These are phyloP conservation scores for Paraescarpia echinospica DNA, from an alignment of 1,140 invertebrate genomes.

Conservation along the genomic window DNA sequence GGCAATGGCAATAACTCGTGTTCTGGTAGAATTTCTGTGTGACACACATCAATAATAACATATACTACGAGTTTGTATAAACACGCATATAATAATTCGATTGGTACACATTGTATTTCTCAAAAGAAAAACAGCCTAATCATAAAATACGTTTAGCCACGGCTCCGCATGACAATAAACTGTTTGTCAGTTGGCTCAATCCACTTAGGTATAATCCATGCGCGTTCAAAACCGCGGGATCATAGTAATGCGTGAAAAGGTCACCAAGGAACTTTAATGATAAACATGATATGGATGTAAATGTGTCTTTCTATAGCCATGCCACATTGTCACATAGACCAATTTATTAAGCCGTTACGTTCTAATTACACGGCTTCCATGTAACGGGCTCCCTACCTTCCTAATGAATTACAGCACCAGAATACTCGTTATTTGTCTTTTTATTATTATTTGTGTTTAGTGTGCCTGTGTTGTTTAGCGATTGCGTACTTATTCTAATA, in stretches of 20 bases:
- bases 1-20: neutral
- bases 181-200: no score
- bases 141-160: no score
- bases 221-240: neutral
- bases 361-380: neutral
- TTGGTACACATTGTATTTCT: no score
- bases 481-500: neutral
- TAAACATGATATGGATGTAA: neutral
- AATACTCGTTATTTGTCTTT: neutral
- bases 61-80: no score
- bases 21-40: neutral
- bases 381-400: neutral
- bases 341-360: neutral
- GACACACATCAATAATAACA: neutral
- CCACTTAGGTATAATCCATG: no score
- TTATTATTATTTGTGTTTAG: neutral
- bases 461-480: neutral
- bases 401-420: neutral
- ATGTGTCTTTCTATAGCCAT: neutral
- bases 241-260: neutral
- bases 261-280: neutral
- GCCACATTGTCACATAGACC: neutral
- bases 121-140: no score
- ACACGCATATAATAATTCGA: no score
- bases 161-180: no score